Evolutionary conservation across 1,140 invertebrate species (phyloP).

Genomic region (Polyergus mexicanus): DNA sequence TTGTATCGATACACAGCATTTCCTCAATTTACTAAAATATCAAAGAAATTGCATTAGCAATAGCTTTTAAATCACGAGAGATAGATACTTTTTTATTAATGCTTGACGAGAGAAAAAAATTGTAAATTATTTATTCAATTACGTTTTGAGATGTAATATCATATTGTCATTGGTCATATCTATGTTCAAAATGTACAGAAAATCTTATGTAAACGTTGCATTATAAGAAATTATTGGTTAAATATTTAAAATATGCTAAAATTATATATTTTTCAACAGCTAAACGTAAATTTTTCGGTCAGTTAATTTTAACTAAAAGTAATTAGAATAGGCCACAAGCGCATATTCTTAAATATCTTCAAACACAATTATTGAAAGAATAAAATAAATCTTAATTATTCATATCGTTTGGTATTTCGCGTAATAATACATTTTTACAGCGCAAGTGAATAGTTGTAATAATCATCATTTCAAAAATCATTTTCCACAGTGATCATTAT

Average conservation of each 20-base stretch:
- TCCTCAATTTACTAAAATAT: conserved; percentile 7
- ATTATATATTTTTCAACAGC: not conserved
- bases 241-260: not conserved
- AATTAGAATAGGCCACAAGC: not conserved
- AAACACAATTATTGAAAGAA: conserved; percentile 10
- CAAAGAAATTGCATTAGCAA: conserved; percentile 16
- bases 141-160: not conserved
- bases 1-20: conserved; percentile 26
- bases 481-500: no score
- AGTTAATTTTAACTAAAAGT: not conserved
- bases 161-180: not conserved
- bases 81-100: not conserved
- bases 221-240: not conserved
- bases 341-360: not conserved
- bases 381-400: not conserved
- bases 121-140: conserved; percentile 4
- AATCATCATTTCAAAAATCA: no score
- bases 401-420: no score
- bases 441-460: no score
- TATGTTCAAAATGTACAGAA: not conserved
- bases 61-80: not conserved
- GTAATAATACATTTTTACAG: no score
- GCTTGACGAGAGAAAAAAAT: conserved; percentile 21
- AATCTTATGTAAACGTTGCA: not conserved
- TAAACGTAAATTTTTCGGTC: not conserved